phyloP scores from a whole-genome alignment of 2,113 vertebrate species.

The Xiphorhynchus elegans region DNA sequence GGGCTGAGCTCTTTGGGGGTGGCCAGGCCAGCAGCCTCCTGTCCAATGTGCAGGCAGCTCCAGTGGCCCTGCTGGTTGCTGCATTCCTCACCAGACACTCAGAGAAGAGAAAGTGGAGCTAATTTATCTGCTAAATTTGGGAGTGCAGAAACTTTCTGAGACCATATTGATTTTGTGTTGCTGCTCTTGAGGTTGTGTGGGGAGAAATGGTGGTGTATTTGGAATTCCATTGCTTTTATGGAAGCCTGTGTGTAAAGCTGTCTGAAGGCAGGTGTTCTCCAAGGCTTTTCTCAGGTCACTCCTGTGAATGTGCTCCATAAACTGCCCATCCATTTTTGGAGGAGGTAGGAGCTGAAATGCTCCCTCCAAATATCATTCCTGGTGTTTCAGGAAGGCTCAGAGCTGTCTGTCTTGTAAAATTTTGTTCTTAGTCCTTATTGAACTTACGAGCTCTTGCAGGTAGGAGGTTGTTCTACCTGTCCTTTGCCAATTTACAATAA shows the following conservation, averaged over 20 bases:
- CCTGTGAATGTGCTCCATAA: neutral
- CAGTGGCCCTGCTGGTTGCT: neutral
- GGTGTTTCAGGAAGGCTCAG: neutral
- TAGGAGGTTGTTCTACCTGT: neutral
- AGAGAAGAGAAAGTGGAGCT: accelerated
- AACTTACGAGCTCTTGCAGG: neutral
- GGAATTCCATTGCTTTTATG: neutral
- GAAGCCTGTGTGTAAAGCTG: neutral
- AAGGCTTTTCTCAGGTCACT: accelerated
- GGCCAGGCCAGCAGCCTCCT: no score
- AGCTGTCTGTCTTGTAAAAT: neutral
- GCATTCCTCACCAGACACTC: neutral
- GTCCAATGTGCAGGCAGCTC: neutral
- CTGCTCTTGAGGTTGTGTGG: neutral
- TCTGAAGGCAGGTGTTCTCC: neutral
- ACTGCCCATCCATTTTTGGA: accelerated
- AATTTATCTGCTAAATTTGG: neutral
- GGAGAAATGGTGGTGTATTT: neutral
- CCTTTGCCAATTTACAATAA: neutral
- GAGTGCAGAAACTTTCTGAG: neutral
- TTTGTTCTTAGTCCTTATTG: neutral
- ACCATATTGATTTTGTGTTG: neutral
- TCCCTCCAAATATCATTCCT: neutral
- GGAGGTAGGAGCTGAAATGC: accelerated
- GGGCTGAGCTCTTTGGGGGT: no score